Base-by-base conservation (phyloP, 2,113 vertebrate genomes). In the Neomonachus schauinslandi region DNA sequence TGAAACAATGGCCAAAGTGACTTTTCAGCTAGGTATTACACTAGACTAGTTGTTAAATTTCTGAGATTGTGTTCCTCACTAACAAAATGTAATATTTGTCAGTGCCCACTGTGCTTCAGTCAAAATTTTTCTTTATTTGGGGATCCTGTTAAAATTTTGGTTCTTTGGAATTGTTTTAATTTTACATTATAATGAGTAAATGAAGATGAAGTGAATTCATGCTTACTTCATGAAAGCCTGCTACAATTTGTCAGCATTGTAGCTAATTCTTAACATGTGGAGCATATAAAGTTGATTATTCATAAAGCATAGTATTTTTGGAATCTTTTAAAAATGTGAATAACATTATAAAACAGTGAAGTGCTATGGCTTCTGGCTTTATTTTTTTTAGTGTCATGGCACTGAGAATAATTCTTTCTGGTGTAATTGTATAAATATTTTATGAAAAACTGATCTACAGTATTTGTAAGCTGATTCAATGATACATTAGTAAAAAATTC, bases 161-260 rank as follows among this genome's bases (percentile, higher is more conserved):
- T 76, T 95, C 63, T 86, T 92, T 92, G 15, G 21, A 3, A 89
- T 92, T 46, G 2, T 46, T 36, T 2, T 74, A 92, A 79, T 63
- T 81, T 7, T 55, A 22, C 0, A 33, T 49, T 11, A 33, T 65
- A 55, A 53, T n/a, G 61, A 69, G 22, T 49, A 53, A 95, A 15
- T 28, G 26, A 15, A 51, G 4, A 42, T 36, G 12, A 4, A 76
- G 31, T 19, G 1, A 82, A 79, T 77, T 59, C 39, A 24, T 15
- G 9, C 7, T 14, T 28, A 24, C 3, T 33, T 4, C 18, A 16
- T 6, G 7, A 49, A 89, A 12, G 0, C 0, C 22, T 72, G 14
- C 15, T 69, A 42, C 0, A 86, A 2, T 79, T 80, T 53, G 2
- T 14, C 61, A 51, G 2, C 1, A 26, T 4, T n/a, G 49, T 21